Evolutionary conservation across 2,797 vertebrate genomes (phyloP).

Genomic region (Dipus sagitta): DNA sequence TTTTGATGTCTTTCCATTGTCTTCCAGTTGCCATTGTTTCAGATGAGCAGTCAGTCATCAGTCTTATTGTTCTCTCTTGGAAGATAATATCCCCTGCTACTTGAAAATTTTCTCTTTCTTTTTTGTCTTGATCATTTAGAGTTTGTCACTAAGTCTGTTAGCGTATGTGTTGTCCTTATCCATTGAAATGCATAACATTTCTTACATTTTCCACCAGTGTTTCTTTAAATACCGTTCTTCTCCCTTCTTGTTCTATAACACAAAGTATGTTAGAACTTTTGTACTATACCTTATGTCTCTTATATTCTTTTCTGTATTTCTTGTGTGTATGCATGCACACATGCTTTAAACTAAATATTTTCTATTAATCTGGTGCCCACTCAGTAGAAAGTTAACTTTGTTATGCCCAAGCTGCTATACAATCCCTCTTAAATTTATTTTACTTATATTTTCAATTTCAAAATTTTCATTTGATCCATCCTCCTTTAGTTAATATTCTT

Average conservation of each 20-base stretch:
- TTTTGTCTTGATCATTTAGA: conserved; percentile 32
- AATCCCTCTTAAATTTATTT: neutral
- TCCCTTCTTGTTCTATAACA: conserved; percentile 16
- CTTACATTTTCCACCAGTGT: neutral
- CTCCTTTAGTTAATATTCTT: too few species aligned
- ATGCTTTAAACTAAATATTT: conserved; percentile 13
- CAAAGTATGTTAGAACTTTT: conserved; percentile 21
- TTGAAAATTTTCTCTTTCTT: conserved; percentile 28
- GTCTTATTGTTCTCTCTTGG: conserved; percentile 11
- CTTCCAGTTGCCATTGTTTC: conserved; percentile 51
- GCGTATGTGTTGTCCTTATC: neutral
- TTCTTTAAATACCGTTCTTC: conserved; percentile 18
- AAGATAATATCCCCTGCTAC: neutral
- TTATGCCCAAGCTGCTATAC: neutral
- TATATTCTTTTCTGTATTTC: neutral
- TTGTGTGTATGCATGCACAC: neutral
- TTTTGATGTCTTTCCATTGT: conserved; percentile 20
- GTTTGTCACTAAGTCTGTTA: neutral
- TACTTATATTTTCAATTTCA: conserved; percentile 48
- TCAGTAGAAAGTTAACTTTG: neutral
- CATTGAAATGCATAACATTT: neutral
- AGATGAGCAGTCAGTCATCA: conserved; percentile 7
- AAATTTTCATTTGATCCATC: conserved; percentile 31
- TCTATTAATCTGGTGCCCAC: neutral
- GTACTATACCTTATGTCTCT: neutral